Conservation (phyloP, 2,113 vertebrate genomes). For the Cyphomyrus plagiostoma region DNA sequence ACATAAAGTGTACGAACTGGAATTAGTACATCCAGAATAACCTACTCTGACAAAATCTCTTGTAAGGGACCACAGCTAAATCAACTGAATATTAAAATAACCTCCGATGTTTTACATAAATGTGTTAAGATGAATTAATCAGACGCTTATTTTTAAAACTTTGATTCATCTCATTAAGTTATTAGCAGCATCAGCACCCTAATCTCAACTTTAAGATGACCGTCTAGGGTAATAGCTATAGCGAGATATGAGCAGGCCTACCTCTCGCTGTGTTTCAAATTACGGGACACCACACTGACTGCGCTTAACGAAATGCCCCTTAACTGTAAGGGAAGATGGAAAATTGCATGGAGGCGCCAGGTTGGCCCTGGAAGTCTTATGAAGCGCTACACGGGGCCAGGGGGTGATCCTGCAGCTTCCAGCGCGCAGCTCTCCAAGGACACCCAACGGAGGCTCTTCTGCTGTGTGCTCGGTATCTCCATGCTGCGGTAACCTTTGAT, state of each 20-base stretch:
- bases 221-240: not conserved
- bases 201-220: not conserved
- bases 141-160: not conserved
- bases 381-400: not conserved
- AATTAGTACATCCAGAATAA: not conserved
- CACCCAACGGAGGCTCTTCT: not conserved
- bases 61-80: not conserved
- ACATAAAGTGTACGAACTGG: not conserved
- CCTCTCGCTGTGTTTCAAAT: not conserved
- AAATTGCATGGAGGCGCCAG: not conserved
- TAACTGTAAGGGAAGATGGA: not conserved
- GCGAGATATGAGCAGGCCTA: not conserved
- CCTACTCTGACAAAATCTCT: not conserved
- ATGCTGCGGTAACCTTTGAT: constrained; percentile 15
- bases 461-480: not conserved
- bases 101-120: not conserved
- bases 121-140: not conserved
- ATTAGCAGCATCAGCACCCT: not conserved
- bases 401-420: not conserved
- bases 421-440: not conserved
- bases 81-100: not conserved
- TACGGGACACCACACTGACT: not conserved
- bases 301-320: not conserved
- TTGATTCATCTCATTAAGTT: not conserved
- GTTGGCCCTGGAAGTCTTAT: not conserved